A percentile compares a stretch with the other conserved stretches of the same genome.
Conservation (phyloP, 1,140 invertebrate species). For the Zophobas atratus region DNA sequence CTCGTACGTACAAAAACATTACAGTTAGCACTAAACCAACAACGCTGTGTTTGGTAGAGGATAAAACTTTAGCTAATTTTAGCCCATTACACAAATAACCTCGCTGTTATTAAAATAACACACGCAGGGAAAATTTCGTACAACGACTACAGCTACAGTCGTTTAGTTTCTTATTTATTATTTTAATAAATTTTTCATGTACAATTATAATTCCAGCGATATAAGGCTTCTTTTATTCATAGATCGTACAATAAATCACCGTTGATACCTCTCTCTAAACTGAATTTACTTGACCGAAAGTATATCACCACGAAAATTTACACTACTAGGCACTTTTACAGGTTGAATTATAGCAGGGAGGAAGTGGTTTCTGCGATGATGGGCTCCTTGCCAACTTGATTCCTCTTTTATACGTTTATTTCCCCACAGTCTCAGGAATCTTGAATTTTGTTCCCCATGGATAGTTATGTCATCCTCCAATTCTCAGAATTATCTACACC, state of each 20-base stretch:
- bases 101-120: too few relatives aligned
- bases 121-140: too few relatives aligned
- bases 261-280: constrained; percentile 12
- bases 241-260: constrained; percentile 15
- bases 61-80: too few relatives aligned
- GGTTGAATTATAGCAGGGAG: constrained; percentile 29
- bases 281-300: constrained; percentile 34
- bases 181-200: too few relatives aligned
- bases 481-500: neutral
- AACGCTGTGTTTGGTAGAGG: too few relatives aligned
- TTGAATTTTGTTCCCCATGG: constrained; percentile 1
- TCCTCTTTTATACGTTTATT: constrained; percentile 27
- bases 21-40: too few relatives aligned
- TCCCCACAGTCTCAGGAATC: constrained; percentile 18
- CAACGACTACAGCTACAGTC: too few relatives aligned
- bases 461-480: constrained; percentile 2
- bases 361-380: constrained; percentile 39
- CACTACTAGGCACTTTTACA: constrained; percentile 32
- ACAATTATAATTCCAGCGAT: too few relatives aligned
- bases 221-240: neutral
- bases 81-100: too few relatives aligned
- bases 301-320: constrained; percentile 34
- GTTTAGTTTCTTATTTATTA: too few relatives aligned
- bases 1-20: too few relatives aligned
- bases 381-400: constrained; percentile 29